Percentiles rank a stretch among this genome's conserved stretches.
Conservation (phyloP, 2,888 invertebrate genomes). For the Ceratothoa steindachneri region DNA sequence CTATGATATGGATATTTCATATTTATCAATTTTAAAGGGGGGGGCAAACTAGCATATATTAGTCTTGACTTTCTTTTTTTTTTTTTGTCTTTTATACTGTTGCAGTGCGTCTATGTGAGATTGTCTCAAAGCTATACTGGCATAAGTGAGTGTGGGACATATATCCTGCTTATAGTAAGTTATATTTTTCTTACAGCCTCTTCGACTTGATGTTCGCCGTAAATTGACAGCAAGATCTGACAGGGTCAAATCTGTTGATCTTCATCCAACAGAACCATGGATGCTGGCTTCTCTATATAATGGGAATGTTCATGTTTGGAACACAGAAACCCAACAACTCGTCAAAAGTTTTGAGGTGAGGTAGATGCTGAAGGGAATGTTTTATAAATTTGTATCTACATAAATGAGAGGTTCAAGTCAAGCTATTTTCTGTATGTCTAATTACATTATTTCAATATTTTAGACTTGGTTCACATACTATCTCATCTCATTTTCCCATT, state of each 20-base stretch:
- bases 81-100: too few species aligned
- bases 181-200: slow-evolving; percentile 64
- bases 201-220: slow-evolving; percentile 95
- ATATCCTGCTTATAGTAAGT: not conserved
- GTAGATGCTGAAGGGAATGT: not conserved
- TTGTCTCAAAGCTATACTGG: too few species aligned
- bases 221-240: slow-evolving; percentile 96
- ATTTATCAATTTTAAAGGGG: too few species aligned
- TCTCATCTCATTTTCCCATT: too few species aligned
- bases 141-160: not conserved
- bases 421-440: not conserved
- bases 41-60: too few species aligned
- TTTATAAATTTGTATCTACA: slow-evolving; percentile 4
- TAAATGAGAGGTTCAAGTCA: too few species aligned
- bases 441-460: not conserved
- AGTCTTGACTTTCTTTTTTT: too few species aligned
- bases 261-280: slow-evolving; percentile 98
- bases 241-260: slow-evolving; percentile 94
- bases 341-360: slow-evolving; percentile 81
- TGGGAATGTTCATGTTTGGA: slow-evolving; percentile 99
- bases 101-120: not conserved
- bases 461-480: not conserved
- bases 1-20: too few species aligned
- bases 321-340: slow-evolving; percentile 88
- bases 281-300: slow-evolving; percentile 96